Percentiles rank a stretch among this genome's conserved stretches.
These are phyloP conservation scores for Eciton burchellii DNA, from an alignment of 1,140 invertebrate species.

Conservation along the genomic window DNA sequence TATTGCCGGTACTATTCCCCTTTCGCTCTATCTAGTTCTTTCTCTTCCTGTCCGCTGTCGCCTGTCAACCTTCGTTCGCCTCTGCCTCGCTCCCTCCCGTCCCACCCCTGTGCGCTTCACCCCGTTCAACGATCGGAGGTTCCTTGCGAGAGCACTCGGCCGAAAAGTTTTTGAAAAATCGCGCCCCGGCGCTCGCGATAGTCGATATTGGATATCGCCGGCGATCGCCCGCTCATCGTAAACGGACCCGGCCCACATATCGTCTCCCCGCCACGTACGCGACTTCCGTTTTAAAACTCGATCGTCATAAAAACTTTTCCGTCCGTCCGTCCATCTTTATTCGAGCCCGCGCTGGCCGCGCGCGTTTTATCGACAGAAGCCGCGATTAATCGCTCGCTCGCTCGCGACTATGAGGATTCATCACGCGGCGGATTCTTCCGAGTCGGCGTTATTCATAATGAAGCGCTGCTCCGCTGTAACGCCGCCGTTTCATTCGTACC, in stretches of 20 bases:
- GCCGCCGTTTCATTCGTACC: no score
- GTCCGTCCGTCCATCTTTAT: slow-evolving; percentile 8
- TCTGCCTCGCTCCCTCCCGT: slow-evolving; percentile 6
- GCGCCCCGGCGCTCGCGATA: slow-evolving; percentile 45
- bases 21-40: slow-evolving; percentile 64
- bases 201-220: slow-evolving; percentile 71
- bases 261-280: slow-evolving; percentile 1
- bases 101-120: slow-evolving; percentile 34
- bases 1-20: slow-evolving; percentile 77
- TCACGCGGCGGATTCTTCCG: no score
- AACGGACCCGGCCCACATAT: slow-evolving; percentile 22
- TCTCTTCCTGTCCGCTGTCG: no score
- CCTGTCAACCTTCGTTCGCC: slow-evolving; percentile 17
- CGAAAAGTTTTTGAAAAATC: slow-evolving; percentile 80
- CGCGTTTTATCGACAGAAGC: no score
- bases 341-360: background rate
- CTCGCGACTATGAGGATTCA: no score
- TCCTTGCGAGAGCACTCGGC: slow-evolving; percentile 52
- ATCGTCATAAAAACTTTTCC: slow-evolving; percentile 48
- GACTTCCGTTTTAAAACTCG: slow-evolving; percentile 51
- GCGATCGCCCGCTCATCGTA: slow-evolving; percentile 37
- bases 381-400: no score
- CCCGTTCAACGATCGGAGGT: slow-evolving; percentile 34
- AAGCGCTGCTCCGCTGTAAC: no score
- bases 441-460: no score